These are phyloP conservation scores for Galerucella calmariensis DNA, from an alignment of 2,888 invertebrate species.

Conservation along the genomic window DNA sequence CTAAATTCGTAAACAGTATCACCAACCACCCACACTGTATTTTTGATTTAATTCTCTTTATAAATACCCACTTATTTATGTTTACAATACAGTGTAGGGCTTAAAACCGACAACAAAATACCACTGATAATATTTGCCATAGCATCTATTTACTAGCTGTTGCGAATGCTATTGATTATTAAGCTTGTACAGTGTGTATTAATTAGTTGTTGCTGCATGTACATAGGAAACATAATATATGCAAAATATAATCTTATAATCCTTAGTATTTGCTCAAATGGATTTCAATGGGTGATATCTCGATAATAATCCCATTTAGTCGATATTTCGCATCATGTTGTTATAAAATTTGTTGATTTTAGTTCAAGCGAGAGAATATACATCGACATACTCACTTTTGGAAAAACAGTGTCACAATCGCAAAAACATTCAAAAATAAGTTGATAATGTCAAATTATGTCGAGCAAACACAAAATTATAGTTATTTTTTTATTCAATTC, in stretches of 20 bases:
- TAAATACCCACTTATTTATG: background rate
- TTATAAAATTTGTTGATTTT: background rate
- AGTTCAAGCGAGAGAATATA: too few species aligned
- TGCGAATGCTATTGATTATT: slow-evolving; percentile 29
- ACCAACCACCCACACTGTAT: background rate
- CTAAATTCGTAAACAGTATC: too few species aligned
- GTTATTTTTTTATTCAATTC: too few species aligned
- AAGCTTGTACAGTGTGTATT: slow-evolving; percentile 36
- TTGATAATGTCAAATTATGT: too few species aligned
- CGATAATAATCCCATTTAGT: slow-evolving; percentile 19
- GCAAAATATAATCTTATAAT: slow-evolving; percentile 39
- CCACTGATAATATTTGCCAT: slow-evolving; percentile 16
- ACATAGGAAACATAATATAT: slow-evolving; percentile 23
- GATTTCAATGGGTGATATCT: slow-evolving; percentile 31
- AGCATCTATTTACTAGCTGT: slow-evolving; percentile 5
- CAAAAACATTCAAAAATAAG: too few species aligned
- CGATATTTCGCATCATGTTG: slow-evolving; percentile 15
- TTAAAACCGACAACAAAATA: slow-evolving; percentile 1
- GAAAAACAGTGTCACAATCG: too few species aligned
- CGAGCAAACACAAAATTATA: too few species aligned
- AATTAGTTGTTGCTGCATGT: slow-evolving; percentile 26
- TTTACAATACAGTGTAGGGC: background rate
- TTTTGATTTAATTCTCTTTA: too few species aligned
- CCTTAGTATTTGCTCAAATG: slow-evolving; percentile 32
- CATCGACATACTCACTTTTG: too few species aligned